A percentile compares a stretch with the other conserved stretches of the same genome.
Conservation (phyloP, 1,140 invertebrate species). For the Aphaenogaster ashmeadi region DNA sequence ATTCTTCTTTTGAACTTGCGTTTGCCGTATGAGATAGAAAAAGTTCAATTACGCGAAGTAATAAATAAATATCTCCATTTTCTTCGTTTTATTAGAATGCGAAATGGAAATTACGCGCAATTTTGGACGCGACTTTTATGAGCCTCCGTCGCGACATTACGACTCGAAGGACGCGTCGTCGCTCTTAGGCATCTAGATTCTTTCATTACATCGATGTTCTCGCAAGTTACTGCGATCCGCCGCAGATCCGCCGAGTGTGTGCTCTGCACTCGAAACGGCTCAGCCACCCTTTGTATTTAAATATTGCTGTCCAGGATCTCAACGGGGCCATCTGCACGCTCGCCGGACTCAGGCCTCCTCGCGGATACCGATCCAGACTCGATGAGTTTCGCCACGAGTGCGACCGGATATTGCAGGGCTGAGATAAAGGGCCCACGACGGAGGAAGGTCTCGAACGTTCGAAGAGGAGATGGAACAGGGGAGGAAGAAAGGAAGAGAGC, state of each 20-base stretch:
- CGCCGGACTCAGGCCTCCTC: constrained; percentile 17
- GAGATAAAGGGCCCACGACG: constrained; percentile 17
- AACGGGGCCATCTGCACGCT: constrained; percentile 15
- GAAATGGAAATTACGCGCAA: constrained; percentile 7
- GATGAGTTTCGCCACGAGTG: constrained; percentile 39
- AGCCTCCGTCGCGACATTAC: background rate
- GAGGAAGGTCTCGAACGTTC: background rate
- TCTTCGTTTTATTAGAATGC: background rate
- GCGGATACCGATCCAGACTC: constrained; percentile 29
- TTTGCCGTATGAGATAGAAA: background rate
- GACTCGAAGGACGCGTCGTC: background rate
- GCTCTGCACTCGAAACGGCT: constrained; percentile 53
- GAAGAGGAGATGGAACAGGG: background rate
- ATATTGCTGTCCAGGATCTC: constrained; percentile 55
- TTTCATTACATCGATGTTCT: constrained; percentile 54
- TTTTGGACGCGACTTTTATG: background rate
- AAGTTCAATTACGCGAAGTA: background rate
- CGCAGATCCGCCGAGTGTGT: constrained; percentile 52
- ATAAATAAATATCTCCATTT: constrained; percentile 10
- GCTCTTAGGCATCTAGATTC: constrained; percentile 16
- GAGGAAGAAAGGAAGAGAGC: constrained; percentile 34
- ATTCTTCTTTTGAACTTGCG: background rate
- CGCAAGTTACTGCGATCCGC: constrained; percentile 26
- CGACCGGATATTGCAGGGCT: constrained; percentile 54
- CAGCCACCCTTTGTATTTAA: constrained; percentile 58